Base-by-base conservation (phyloP, 2,797 vertebrate species). In the Momotus momota region DNA sequence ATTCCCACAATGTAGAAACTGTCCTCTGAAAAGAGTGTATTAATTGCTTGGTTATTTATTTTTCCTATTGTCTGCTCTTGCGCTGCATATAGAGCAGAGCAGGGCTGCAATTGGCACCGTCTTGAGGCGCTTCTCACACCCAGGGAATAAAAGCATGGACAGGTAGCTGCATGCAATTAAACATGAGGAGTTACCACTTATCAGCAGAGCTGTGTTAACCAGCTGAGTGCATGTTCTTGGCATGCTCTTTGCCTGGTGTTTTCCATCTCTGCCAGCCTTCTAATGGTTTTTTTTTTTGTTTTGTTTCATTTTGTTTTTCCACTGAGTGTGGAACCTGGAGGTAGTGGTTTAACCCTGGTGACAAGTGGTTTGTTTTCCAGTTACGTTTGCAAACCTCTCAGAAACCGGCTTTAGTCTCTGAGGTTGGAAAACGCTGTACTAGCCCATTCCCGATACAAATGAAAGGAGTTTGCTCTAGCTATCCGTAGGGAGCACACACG, bases 11-110 rank as follows among this genome's bases (percentile, higher is more conserved):
- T 0, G 4, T 1, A 14, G 55, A 31, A 60, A 23, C 14, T 43
- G 69, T 40, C 11, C 35, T 41, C 33, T n/a, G 60, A 46, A 65
- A 64, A 1, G 48, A 23, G 21, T 3, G 1, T 7, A 14, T 41
- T 9, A 31, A 45, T 45, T 61, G 18, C 27, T 72, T 35, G 29
- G 6, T 86, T 6, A 1, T 61, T 66, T 27, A 2, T 81, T 41
- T 72, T 48, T 48, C 58, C 31, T 48, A 55, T 45, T 2, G n/a
- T 45, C 25, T 40, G 77, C 17, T n/a, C 41, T 14, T 2, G 35
- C 1, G 2, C 38, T 27, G 8, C 3, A 0, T 5, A 29, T 5
- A 9, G 73, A 46, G 78, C 65, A 29, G 49, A 3, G 57, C 0
- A 6, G 61, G 25, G 69, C 73, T 46, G 79, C 49, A 8, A 4